phyloP scores from a whole-genome alignment of 2,888 invertebrate genomes.

The Tenodera sinensis region DNA sequence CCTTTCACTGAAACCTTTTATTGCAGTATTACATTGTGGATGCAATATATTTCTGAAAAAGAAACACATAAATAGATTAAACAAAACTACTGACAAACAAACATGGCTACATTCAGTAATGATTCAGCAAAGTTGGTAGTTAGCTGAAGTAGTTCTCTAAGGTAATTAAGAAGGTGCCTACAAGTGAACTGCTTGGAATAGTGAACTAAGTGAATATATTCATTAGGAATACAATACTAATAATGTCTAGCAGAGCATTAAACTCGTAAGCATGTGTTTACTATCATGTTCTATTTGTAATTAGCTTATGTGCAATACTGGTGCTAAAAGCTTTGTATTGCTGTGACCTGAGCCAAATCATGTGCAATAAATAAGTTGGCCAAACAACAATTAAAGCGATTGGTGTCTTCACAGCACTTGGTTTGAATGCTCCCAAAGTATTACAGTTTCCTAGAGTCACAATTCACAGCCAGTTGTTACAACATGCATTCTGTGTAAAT shows the following conservation, averaged over 20 bases:
- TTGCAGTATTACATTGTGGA: not conserved
- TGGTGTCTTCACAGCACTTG: not conserved
- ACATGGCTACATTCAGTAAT: too few species aligned
- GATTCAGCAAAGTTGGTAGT: too few species aligned
- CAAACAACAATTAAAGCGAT: slow-evolving; percentile 14
- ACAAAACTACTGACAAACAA: too few species aligned
- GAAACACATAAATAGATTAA: too few species aligned
- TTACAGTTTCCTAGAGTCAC: slow-evolving; percentile 2
- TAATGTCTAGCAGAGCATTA: not conserved
- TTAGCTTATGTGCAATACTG: not conserved
- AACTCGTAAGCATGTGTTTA: not conserved
- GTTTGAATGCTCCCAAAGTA: not conserved
- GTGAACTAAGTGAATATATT: not conserved
- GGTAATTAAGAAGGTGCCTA: not conserved
- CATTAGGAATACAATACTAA: not conserved
- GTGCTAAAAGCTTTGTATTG: not conserved
- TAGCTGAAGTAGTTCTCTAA: not conserved
- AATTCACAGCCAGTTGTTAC: not conserved
- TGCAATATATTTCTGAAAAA: not conserved
- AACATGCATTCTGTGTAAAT: not conserved
- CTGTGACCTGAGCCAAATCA: not conserved
- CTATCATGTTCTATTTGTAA: not conserved
- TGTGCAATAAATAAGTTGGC: not conserved
- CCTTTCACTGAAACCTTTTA: too few species aligned
- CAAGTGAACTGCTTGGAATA: not conserved